Conservation (phyloP, 35 echinoderm and acorn worm species). For the Heliocidaris tuberculata region DNA sequence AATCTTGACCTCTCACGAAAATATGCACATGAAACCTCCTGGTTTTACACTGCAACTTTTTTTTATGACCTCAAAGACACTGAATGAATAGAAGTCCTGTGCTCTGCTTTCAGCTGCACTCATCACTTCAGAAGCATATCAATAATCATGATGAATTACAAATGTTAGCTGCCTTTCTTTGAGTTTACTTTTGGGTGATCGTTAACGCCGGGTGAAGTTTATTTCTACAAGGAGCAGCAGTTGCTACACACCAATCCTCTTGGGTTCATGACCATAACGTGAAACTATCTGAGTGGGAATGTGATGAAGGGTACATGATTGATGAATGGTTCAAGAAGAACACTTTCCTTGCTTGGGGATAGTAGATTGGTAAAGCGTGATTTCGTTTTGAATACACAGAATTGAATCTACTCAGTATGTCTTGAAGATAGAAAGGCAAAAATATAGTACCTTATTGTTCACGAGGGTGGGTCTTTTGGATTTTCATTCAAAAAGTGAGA, state of each 20-base stretch:
- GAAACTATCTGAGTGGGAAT: background rate
- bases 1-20: no score
- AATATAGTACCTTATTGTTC: no score
- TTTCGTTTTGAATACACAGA: background rate
- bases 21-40: background rate
- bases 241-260: background rate
- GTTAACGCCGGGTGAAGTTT: background rate
- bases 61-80: background rate
- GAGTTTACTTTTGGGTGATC: background rate
- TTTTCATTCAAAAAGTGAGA: no score
- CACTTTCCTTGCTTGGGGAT: background rate
- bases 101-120: background rate
- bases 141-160: background rate
- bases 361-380: background rate
- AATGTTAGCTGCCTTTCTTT: background rate
- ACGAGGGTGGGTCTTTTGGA: no score
- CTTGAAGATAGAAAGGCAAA: no score
- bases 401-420: background rate
- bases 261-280: background rate
- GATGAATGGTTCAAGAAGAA: background rate
- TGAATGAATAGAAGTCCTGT: background rate
- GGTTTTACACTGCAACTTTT: background rate
- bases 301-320: background rate
- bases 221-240: background rate
- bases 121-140: background rate